Base-by-base conservation (phyloP, 1,140 invertebrate species). In the Cheumatopsyche charites region DNA sequence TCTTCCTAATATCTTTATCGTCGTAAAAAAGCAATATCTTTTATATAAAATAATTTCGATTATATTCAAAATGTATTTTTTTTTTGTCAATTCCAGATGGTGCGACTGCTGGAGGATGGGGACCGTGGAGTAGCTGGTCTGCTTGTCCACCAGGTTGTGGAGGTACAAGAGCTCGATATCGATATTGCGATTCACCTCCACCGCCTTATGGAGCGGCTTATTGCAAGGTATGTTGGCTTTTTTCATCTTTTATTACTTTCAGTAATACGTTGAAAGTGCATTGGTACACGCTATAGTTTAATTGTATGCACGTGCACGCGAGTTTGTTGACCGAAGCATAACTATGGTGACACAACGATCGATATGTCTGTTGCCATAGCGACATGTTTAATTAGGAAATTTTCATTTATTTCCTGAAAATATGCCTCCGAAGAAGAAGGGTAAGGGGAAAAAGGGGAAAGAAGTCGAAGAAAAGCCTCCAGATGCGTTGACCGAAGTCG, bases 151-250 rank as follows among this genome's bases (percentile, higher is more conserved):
- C 79, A 61, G 94, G 92, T 77, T 87, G 90, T 17, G 91, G 90
- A 6, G 90, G 92, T 1, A 92, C 89, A 0, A 84, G 90, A 29
- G 92, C 89, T 82, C 86, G 92, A 29, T 92, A 94, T 79, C 84
- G 93, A 72, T 92, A 93, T 80, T 95, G 93, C 78, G 92, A 95
- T 78, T 91, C 90, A 4, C 92, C 93, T 6, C 90, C 90, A 0
- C 92, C 93, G 0, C 87, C 90, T 49, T 94, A 93, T 78, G 92
- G 92, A 1, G 91, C 91, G 29, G 92, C 91, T 81, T 94, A 92
- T 81, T 95, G 93, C 78, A 89, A 93, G 86, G 92, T 93, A 84
- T 80, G n/a, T 36, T 36, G 29, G 29, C 9, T 4, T 36, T 36
- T 36, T 36, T 80, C 77, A 5, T 49, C 3, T 36, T 36, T 36